Base-by-base conservation (phyloP, 2,797 vertebrate species). In the Acipenser transmontanus region DNA sequence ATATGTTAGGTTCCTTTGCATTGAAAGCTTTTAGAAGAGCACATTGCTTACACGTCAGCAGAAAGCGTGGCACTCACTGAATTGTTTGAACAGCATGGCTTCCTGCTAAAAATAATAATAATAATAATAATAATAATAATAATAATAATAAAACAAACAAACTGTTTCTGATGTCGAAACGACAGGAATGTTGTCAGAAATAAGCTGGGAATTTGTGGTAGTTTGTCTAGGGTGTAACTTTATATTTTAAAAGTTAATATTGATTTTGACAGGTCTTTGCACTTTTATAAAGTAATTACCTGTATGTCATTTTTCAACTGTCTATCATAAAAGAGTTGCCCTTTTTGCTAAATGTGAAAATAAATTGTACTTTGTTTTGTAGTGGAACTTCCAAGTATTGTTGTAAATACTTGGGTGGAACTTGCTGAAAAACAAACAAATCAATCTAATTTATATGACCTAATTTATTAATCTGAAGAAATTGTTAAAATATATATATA, bases 381-480 rank as follows among this genome's bases (percentile, higher is more conserved):
- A 86, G 88, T 92, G 88, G 85, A 91, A 91, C 82, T 87, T 90
- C 84, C 90, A 92, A 93, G 92, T 95, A 94, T 95, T 94, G 93
- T 95, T 95, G 87, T 95, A 94, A 91, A 95, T 95, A 94, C 91
- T 95, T 93, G 91, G 87, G 86, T 86, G 87, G 87, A 90, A 88
- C 85, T 92, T 88, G 85, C 90, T 92, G 85, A 88, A 84, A 34
- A 34, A 34, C 34, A 34, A 34, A 34, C 69, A 67, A 69, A 66
- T n/a, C 6, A 69, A 72, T 74, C 82, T 93, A 94, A 94, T 93
- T 93, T 94, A 94, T 94, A 90, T 91, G 88, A 92, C 91, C 90
- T 94, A 93, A 94, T 93, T 94, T 94, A 94, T 94, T 93, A 88
- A 90, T 89, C 84, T 87, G 89, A 89, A 88, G 82, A 90, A 92